phyloP scores from a whole-genome alignment of 2,797 vertebrate species.

The Amniataba percoides region DNA sequence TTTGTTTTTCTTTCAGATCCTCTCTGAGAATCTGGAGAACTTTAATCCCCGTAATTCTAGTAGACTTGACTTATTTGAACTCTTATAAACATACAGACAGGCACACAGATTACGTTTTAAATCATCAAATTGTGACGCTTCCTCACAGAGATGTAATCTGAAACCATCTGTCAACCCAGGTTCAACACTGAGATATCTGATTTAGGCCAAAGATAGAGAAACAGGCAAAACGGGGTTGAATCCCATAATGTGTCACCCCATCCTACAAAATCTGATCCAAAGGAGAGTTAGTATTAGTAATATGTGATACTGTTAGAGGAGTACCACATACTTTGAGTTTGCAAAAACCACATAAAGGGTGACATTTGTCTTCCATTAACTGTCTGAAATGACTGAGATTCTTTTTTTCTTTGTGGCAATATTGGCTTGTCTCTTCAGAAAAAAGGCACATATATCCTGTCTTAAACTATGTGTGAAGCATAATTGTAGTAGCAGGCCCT shows the following conservation, averaged over 20 bases:
- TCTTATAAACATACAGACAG: background rate
- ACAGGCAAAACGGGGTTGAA: background rate
- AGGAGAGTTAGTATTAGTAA: background rate
- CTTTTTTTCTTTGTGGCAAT: background rate
- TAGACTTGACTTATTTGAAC: background rate
- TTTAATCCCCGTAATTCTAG: too few relatives aligned
- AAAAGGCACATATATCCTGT: background rate
- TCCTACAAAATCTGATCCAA: background rate
- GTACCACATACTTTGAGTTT: background rate
- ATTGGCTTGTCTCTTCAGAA: background rate
- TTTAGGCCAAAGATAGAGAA: background rate
- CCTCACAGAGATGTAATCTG: background rate
- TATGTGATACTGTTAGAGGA: too few relatives aligned
- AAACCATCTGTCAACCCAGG: background rate
- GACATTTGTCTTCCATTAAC: background rate
- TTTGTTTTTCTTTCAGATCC: too few relatives aligned
- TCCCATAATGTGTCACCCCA: background rate
- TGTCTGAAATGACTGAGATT: background rate
- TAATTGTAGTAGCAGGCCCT: background rate
- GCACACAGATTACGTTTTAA: background rate
- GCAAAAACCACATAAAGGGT: background rate
- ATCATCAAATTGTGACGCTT: background rate
- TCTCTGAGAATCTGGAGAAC: too few relatives aligned
- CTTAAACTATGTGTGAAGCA: background rate
- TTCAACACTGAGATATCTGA: background rate